Conservation (phyloP, 2,888 invertebrate species). For the Anoncus sp. region DNA sequence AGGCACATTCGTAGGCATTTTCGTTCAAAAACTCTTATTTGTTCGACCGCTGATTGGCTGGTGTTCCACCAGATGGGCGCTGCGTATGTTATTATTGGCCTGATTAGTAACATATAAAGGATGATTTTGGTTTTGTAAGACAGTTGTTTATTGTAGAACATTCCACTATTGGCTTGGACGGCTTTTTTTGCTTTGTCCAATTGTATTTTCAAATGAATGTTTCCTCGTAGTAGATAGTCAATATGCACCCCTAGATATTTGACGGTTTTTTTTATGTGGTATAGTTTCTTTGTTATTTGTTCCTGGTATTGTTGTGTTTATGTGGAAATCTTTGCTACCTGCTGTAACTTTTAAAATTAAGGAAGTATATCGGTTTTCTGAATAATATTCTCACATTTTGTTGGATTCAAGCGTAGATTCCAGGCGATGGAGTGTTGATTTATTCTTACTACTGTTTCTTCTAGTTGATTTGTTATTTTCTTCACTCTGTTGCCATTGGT, state of each 20-base stretch:
- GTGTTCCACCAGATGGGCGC: too few relatives aligned
- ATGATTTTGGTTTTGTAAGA: constrained; percentile 16
- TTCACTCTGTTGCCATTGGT: not conserved
- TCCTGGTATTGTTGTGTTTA: not conserved
- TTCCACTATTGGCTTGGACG: not conserved
- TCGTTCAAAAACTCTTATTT: constrained; percentile 37
- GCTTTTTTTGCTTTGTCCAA: not conserved
- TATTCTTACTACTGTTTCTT: not conserved
- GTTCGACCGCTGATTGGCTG: constrained; percentile 42
- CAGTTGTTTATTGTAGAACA: constrained; percentile 29
- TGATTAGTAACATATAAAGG: constrained; percentile 12
- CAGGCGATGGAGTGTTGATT: constrained; percentile 28
- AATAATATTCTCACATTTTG: constrained; percentile 62
- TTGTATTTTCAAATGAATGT: not conserved
- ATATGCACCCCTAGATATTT: constrained; percentile 27
- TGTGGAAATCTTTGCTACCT: not conserved
- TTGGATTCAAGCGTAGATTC: constrained; percentile 54
- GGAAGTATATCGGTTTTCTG: not conserved
- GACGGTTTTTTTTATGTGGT: constrained; percentile 1
- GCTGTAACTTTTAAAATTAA: not conserved
- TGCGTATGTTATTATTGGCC: constrained; percentile 42
- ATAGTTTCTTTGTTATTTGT: not conserved
- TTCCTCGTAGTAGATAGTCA: too few relatives aligned
- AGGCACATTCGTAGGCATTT: constrained; percentile 11
- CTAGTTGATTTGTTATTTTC: not conserved